Evolutionary conservation across 2,888 invertebrate species (phyloP), one percentile per base, ranked within the genome.

Genomic region (Saturnia pavonia): DNA sequence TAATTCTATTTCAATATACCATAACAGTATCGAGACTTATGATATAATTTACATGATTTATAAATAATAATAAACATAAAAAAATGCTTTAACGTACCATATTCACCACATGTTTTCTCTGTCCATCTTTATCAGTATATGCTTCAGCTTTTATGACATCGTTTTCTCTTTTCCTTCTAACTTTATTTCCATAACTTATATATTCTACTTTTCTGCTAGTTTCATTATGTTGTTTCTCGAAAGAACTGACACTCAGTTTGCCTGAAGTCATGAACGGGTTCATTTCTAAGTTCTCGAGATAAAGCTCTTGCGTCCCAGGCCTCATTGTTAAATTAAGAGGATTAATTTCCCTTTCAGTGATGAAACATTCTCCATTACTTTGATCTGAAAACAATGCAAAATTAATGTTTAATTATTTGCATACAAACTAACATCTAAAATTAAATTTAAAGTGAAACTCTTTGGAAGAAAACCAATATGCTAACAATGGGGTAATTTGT

Each of bases 121-220:
- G 96, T 11, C 97, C 97, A 81, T 96, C 96, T 74, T 94, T 94
- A 78, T 95, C 96, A 8, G 95, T 95, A 72, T 95, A 95, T 0
- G 95, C 95, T 81, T 96, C 96, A n/a, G 96, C 95, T 71, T 95
- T 95, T n/a, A 97, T 95, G 2, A 97, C 95, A 78, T 96, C 96
- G 27, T 94, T 95, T 74, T 96, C 96, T 73, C 97, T 91, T 80
- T 94, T 95, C 67, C 95, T 91, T 72, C 96, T 93, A 2, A 94
- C 82, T 81, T 91, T 92, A 75, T 94, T 94, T 70, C 86, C 88
- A 12, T 84, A 77, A 70, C 85, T 90, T 0, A 85, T 83, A 74
- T 87, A 87, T 73, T 89, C 87, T 14, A 79, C 75, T 3, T 80
- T 79, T 72, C 85, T 89, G 48, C 77, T 83, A 0, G 91, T 88